phyloP scores from a whole-genome alignment of 2,797 vertebrate genomes.

The Knipowitschia caucasica region DNA sequence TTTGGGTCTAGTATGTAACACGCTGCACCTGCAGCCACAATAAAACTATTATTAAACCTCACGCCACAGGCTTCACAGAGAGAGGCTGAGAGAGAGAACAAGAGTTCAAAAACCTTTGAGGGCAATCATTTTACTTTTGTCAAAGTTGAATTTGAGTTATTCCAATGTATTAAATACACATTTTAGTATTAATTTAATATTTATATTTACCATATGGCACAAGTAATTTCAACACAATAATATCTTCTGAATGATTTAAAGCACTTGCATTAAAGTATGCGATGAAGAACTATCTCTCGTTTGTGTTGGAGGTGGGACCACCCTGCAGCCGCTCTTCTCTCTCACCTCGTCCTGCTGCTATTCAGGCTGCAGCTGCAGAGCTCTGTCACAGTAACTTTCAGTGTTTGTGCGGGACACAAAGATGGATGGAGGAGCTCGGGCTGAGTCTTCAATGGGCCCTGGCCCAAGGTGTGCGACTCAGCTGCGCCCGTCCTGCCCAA shows the following conservation, averaged over 20 bases:
- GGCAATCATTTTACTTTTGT: too few species aligned
- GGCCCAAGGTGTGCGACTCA: conserved; percentile 90
- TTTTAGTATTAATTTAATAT: too few species aligned
- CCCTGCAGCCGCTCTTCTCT: conserved; percentile 79
- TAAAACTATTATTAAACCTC: conserved; percentile 63
- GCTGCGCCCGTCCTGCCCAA: conserved; percentile 71
- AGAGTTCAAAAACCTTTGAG: too few species aligned
- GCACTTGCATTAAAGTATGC: too few species aligned
- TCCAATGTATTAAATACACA: too few species aligned
- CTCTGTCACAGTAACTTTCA: conserved; percentile 66
- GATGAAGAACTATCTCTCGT: conserved; percentile 30
- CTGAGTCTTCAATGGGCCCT: conserved; percentile 91
- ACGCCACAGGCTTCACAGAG: not conserved
- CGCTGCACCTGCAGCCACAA: conserved; percentile 86
- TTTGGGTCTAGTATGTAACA: conserved; percentile 71
- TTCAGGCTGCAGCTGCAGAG: conserved; percentile 72
- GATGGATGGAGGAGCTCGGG: conserved; percentile 99
- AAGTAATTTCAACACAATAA: too few species aligned
- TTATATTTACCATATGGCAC: too few species aligned
- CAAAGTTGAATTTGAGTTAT: too few species aligned
- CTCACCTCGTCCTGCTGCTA: conserved; percentile 79
- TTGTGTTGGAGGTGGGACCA: conserved; percentile 76
- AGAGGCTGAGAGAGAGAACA: not conserved
- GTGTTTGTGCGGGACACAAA: conserved; percentile 84
- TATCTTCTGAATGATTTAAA: too few species aligned